A percentile compares a stretch with the other conserved stretches of the same genome.
Conservation (phyloP, 2,113 vertebrate species). For the Microcebus tavaratra region DNA sequence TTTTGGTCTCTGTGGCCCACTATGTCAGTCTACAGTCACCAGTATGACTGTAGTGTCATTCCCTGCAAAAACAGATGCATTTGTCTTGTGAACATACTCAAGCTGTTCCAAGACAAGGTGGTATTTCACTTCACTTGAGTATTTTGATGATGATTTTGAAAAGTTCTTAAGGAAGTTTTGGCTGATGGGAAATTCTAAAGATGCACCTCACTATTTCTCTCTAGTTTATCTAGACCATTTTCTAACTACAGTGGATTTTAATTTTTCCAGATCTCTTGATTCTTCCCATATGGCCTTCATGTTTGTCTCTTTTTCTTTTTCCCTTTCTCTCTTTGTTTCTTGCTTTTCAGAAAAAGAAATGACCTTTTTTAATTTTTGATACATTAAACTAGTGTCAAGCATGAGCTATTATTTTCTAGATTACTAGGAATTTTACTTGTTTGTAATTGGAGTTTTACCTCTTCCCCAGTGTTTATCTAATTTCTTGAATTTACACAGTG, state of each 20-base stretch:
- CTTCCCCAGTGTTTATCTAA: not conserved
- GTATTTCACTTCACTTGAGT: not conserved
- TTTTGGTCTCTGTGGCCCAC: not conserved
- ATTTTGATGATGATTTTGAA: not conserved
- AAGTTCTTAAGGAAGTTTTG: not conserved
- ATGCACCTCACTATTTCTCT: not conserved
- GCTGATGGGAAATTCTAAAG: not conserved
- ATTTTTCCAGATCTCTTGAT: slow-evolving; percentile 3
- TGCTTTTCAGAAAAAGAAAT: slow-evolving; percentile 14
- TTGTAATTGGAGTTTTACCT: not conserved
- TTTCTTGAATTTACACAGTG: slow-evolving; percentile 42
- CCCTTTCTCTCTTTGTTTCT: not conserved
- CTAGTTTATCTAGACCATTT: not conserved
- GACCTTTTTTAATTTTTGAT: not conserved
- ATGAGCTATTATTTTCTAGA: not conserved
- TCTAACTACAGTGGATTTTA: not conserved
- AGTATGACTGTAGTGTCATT: not conserved
- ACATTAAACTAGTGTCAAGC: not conserved
- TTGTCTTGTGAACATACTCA: not conserved
- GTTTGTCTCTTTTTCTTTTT: not conserved
- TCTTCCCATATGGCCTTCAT: not conserved
- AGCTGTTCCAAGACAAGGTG: not conserved
- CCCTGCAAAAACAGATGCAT: slow-evolving; percentile 6
- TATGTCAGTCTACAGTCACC: not conserved
- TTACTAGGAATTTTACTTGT: slow-evolving; percentile 17